Base-by-base conservation (phyloP, 30 jellyfish, hydroid and myxozoan species). In the Morbakka virulenta region DNA sequence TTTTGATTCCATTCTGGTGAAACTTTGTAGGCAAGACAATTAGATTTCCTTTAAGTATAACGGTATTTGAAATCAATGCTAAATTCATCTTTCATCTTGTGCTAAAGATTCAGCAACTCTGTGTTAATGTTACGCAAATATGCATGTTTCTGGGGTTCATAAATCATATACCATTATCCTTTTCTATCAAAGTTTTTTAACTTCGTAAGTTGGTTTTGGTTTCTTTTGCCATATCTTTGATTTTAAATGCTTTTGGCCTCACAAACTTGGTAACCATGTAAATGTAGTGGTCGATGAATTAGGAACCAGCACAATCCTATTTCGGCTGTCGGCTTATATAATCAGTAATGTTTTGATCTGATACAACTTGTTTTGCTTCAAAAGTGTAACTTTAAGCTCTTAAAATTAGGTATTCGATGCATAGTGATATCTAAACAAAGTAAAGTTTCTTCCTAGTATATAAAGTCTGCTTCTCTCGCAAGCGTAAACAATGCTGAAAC, bases 401-500 rank as follows among this genome's bases (percentile, higher is more conserved):
- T 4, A 65, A 69, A 4, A 69, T 28, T 23, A 65, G 77, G 27
- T 69, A 12, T 28, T 65, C 77, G 68, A 65, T 65, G 27, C 77
- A 69, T n/a, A n/a, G n/a, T n/a, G n/a, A n/a, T n/a, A n/a, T 9
- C 13, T 41, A 41, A 41, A 6, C 9, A 41, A 17, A 9, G 71
- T 57, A n/a, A n/a, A 21, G 21, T 4, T 14, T 11, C 26, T 26
- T 20, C 75, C 75, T 20, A 20, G 41, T 25, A 2, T 26, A 11
- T 20, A 63, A 30, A 20, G 61, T 2, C 41, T 23, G 75, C 35
- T 20, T 23, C 28, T 23, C 61, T 63, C 75, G 20, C 79, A 27
- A 6, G 88, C 88, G 34, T 64, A 76, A 11, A 25, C 81, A 20
- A 76, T 66, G 17, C 86, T 35, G 14, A 76, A 34, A 21, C 88